Conservation (phyloP, 2,797 vertebrate genomes). For the Diglossa cyanea region DNA sequence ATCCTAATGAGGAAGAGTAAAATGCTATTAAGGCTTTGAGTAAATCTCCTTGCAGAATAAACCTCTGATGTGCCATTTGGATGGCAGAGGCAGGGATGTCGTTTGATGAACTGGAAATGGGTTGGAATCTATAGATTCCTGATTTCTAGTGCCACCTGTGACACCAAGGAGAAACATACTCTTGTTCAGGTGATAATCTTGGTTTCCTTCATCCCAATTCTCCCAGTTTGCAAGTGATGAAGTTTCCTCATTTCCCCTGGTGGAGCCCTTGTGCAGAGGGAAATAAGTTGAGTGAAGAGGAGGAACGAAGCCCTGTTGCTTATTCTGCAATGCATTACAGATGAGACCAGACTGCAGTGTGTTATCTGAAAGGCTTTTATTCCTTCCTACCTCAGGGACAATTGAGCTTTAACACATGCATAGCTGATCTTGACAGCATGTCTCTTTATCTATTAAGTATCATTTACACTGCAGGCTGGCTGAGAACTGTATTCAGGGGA, state of each 20-base stretch:
- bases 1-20: neutral
- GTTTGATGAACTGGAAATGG: neutral
- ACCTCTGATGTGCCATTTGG: neutral
- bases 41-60: neutral
- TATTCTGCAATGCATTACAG: neutral
- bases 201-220: neutral
- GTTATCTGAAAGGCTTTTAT: conserved; percentile 14
- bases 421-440: conserved; percentile 10
- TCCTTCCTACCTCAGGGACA: conserved; percentile 20
- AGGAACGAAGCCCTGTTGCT: neutral
- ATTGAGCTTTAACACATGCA: conserved; percentile 1
- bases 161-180: neutral
- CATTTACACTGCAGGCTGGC: neutral
- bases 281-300: neutral
- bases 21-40: neutral
- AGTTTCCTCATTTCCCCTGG: neutral
- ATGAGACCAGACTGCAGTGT: neutral
- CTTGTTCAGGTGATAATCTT: neutral
- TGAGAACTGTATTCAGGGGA: neutral
- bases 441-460: conserved; percentile 13
- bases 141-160: neutral
- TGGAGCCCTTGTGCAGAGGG: neutral
- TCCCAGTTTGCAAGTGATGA: neutral
- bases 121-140: neutral
- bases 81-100: accelerated